Evolutionary conservation across 2,888 invertebrate genomes (phyloP).

Genomic region (Cerastoderma edule): DNA sequence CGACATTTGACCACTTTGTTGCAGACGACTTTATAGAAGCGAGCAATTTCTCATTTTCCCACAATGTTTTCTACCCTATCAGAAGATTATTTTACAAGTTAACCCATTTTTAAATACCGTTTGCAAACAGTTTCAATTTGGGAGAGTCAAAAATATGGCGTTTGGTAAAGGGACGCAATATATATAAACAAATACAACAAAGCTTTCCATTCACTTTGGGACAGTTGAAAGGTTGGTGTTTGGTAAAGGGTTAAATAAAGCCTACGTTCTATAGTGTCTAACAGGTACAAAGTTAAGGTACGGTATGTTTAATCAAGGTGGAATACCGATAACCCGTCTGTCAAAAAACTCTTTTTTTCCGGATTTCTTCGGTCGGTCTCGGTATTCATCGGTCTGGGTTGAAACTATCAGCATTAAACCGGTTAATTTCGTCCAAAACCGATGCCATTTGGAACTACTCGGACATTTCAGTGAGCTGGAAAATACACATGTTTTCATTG

Average conservation of each 20-base stretch:
- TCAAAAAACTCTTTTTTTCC: too few relatives aligned
- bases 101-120: not conserved
- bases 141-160: not conserved
- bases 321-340: not conserved
- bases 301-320: not conserved
- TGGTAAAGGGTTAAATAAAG: not conserved
- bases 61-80: not conserved
- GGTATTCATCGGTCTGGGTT: too few relatives aligned
- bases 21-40: too few relatives aligned
- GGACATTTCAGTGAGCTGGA: too few relatives aligned
- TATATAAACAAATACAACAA: not conserved
- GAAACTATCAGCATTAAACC: too few relatives aligned
- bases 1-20: too few relatives aligned
- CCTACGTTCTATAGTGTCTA: too few relatives aligned
- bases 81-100: not conserved
- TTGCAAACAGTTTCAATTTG: not conserved
- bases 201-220: not conserved
- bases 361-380: too few relatives aligned
- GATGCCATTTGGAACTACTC: too few relatives aligned
- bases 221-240: not conserved
- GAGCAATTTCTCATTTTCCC: constrained; percentile 3
- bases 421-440: too few relatives aligned
- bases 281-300: not conserved
- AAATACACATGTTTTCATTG: too few relatives aligned
- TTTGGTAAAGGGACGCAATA: not conserved